Conservation (phyloP, 2,113 vertebrate species). For the Ceratotherium simum region DNA sequence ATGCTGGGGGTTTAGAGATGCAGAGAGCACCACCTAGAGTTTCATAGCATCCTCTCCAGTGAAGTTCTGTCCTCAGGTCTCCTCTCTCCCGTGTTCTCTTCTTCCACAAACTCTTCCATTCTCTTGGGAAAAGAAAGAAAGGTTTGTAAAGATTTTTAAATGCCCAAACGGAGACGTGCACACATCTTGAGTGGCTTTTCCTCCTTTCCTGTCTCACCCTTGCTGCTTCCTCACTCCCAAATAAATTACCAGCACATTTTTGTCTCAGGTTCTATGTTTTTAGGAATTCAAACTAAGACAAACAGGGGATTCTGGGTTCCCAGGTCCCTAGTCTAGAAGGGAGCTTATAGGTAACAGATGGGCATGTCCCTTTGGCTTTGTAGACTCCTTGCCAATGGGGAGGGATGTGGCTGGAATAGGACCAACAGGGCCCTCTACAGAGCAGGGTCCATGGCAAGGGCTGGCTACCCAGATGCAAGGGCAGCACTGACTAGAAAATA, state of each 20-base stretch:
- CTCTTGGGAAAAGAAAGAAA: not conserved
- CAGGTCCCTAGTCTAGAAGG: not conserved
- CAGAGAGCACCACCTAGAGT: not conserved
- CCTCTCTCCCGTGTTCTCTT: not conserved
- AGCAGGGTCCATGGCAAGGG: not conserved
- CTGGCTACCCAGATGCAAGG: not conserved
- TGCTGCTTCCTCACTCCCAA: not conserved
- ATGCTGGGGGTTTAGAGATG: not conserved
- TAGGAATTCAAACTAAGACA: not conserved
- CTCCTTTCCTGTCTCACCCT: not conserved
- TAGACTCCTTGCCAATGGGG: not conserved
- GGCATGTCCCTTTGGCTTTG: not conserved
- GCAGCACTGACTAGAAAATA: not conserved
- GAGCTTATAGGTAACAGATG: not conserved
- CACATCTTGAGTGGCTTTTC: not conserved
- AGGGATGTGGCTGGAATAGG: not conserved
- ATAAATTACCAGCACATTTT: not conserved
- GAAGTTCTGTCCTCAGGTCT: not conserved
- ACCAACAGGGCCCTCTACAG: not conserved
- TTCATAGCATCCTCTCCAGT: not conserved
- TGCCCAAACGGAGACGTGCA: not conserved
- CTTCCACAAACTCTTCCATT: not conserved
- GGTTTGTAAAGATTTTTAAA: not conserved
- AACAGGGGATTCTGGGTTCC: not conserved
- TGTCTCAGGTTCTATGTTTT: not conserved